A percentile compares a stretch with the other conserved stretches of the same genome.
Conservation (phyloP, 2,797 vertebrate species). For the Gouania willdenowi region DNA sequence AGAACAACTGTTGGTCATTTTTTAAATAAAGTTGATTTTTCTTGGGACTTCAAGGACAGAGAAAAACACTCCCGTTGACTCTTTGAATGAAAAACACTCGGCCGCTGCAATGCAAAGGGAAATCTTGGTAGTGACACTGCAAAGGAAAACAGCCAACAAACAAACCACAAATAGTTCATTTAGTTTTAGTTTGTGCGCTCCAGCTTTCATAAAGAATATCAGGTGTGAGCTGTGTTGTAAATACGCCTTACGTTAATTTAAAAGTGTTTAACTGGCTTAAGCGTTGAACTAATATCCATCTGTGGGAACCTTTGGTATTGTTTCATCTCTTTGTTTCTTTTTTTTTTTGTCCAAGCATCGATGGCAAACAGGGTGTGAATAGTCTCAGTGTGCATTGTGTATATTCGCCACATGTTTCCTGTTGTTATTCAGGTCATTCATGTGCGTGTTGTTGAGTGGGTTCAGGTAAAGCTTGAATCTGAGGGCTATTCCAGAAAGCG, state of each 20-base stretch:
- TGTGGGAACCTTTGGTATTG: no score
- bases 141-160: constrained; percentile 24
- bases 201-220: constrained; percentile 16
- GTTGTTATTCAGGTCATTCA: not conserved
- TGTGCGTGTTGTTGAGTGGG: constrained; percentile 1
- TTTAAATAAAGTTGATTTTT: no score
- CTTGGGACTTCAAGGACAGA: no score
- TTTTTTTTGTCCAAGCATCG: constrained; percentile 34
- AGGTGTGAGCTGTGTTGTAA: constrained; percentile 64
- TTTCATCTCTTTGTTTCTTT: constrained; percentile 45
- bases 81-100: no score
- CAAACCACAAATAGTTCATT: no score
- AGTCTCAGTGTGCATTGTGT: constrained; percentile 33
- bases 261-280: constrained; percentile 54
- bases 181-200: no score
- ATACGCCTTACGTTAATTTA: constrained; percentile 76
- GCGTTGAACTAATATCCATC: constrained; percentile 12
- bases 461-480: not conserved
- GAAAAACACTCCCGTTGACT: no score
- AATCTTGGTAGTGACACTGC: not conserved
- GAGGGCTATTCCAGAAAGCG: no score
- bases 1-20: no score
- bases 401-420: constrained; percentile 34
- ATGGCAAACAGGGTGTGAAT: constrained; percentile 70
- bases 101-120: no score